A percentile compares a stretch with the other conserved stretches of the same genome.
These are phyloP conservation scores for Yasuhikotakia modesta DNA, from an alignment of 2,797 vertebrate genomes.

Conservation along the genomic window DNA sequence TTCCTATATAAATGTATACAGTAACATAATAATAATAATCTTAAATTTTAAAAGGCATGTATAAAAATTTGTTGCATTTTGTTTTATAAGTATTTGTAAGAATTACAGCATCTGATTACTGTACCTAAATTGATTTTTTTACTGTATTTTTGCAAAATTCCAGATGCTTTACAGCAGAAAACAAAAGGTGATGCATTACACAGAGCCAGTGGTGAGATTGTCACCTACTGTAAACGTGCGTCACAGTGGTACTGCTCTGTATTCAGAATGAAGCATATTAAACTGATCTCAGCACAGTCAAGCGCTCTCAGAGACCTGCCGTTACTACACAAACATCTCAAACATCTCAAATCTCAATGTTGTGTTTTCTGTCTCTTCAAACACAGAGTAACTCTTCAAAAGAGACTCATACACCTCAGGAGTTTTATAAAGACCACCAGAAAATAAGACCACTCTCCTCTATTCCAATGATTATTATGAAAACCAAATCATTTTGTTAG, in stretches of 20 bases:
- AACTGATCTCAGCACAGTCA: slow-evolving; percentile 8
- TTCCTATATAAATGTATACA: too few relatives aligned
- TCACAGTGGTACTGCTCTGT: slow-evolving; percentile 2
- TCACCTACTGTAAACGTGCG: slow-evolving; percentile 1
- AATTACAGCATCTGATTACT: neutral
- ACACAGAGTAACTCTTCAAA: slow-evolving; percentile 26
- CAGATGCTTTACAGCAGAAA: neutral
- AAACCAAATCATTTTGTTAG: neutral
- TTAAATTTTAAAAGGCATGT: too few relatives aligned
- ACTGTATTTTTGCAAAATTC: neutral
- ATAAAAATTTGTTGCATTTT: too few relatives aligned
- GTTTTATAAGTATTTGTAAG: too few relatives aligned
- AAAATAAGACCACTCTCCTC: slow-evolving; percentile 11
- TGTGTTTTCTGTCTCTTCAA: slow-evolving; percentile 19
- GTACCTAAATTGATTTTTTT: neutral
- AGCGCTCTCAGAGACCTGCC: neutral
- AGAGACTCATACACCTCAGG: slow-evolving; percentile 10
- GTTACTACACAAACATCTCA: neutral
- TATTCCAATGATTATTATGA: neutral
- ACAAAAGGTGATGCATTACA: neutral
- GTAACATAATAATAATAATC: too few relatives aligned
- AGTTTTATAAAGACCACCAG: neutral
- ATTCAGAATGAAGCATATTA: slow-evolving; percentile 14
- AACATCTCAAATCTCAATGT: neutral
- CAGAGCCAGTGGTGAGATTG: slow-evolving; percentile 1